phyloP scores from a whole-genome alignment of 1,140 invertebrate species.

The Drosophila lacertosa region DNA sequence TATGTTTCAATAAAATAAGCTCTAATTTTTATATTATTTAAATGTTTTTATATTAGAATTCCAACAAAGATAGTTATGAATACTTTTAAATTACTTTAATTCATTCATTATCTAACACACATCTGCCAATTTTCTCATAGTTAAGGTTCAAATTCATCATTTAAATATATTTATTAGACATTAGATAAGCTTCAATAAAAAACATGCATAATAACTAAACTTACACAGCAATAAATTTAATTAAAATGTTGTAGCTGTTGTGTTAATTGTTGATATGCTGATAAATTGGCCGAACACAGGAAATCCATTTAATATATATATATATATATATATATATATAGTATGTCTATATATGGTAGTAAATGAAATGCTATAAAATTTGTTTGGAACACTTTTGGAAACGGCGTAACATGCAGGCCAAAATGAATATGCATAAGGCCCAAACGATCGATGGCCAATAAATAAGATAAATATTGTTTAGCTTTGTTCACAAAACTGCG shows the following conservation, averaged over 20 bases:
- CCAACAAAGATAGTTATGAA: too few species aligned
- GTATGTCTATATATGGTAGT: too few species aligned
- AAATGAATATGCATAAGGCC: slow-evolving; percentile 68
- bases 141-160: too few species aligned
- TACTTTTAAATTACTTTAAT: too few species aligned
- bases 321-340: slow-evolving; percentile 14
- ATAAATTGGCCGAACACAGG: slow-evolving; percentile 36
- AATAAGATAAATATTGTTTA: slow-evolving; percentile 32
- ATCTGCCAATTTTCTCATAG: too few species aligned
- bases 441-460: slow-evolving; percentile 32
- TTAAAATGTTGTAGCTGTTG: slow-evolving; percentile 51
- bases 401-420: slow-evolving; percentile 69
- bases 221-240: slow-evolving; percentile 24
- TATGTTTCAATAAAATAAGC: too few species aligned
- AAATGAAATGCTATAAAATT: slow-evolving; percentile 68
- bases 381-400: slow-evolving; percentile 73
- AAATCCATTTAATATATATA: slow-evolving; percentile 59
- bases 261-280: slow-evolving; percentile 40
- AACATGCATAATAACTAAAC: slow-evolving; percentile 5
- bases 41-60: too few species aligned
- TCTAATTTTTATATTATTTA: too few species aligned
- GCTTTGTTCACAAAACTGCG: slow-evolving; percentile 19
- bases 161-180: neutral
- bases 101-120: too few species aligned
- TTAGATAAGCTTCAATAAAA: neutral